These are phyloP conservation scores for Drosophila borealis DNA, from an alignment of 2,888 invertebrate species.

Conservation along the genomic window DNA sequence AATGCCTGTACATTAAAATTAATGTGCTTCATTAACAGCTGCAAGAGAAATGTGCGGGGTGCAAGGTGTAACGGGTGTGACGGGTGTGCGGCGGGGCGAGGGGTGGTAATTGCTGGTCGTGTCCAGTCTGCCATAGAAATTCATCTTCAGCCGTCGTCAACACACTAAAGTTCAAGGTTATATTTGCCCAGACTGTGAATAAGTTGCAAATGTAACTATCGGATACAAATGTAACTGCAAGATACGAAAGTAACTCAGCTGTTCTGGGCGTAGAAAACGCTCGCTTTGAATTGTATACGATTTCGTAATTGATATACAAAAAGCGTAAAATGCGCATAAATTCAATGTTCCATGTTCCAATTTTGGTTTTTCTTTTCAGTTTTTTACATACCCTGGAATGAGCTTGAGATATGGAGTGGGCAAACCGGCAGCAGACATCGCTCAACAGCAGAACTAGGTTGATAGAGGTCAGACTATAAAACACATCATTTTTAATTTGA, in stretches of 20 bases:
- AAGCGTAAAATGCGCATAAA: slow-evolving; percentile 52
- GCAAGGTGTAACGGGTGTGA: background rate
- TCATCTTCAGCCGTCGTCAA: slow-evolving; percentile 1
- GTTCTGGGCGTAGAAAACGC: background rate
- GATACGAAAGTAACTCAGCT: slow-evolving; percentile 22
- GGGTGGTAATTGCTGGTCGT: background rate
- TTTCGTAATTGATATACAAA: slow-evolving; percentile 53
- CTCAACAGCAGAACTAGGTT: too few relatives aligned
- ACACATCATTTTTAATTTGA: too few relatives aligned
- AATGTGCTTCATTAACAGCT: slow-evolving; percentile 68
- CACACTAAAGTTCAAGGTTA: slow-evolving; percentile 58
- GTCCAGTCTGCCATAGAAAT: slow-evolving; percentile 3
- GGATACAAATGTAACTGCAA: slow-evolving; percentile 22
- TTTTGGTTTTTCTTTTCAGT: slow-evolving; percentile 10
- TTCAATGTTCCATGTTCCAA: slow-evolving; percentile 34
- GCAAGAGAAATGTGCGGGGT: slow-evolving; percentile 3
- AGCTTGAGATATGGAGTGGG: background rate
- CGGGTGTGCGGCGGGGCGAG: too few relatives aligned
- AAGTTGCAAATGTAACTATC: slow-evolving; percentile 1
- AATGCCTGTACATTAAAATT: slow-evolving; percentile 64
- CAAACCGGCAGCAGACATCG: too few relatives aligned
- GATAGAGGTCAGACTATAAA: too few relatives aligned
- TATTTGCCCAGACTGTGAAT: background rate
- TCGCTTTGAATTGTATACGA: slow-evolving; percentile 19
- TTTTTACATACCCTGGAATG: background rate